Conservation (phyloP, 2,113 vertebrate species). For the Chunga burmeisteri region DNA sequence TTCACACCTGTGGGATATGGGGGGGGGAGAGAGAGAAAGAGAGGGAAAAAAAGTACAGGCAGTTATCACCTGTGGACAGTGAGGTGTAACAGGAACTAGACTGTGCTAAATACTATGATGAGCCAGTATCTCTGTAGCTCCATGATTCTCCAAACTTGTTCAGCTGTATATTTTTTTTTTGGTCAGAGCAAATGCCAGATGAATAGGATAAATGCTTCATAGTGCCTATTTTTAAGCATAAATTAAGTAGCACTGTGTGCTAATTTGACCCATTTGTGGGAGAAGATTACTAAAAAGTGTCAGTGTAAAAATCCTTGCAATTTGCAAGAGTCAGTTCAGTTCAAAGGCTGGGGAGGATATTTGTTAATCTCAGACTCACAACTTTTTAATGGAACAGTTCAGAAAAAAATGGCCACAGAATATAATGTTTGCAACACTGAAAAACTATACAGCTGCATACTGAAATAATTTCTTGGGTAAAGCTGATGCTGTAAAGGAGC, state of each 20-base stretch:
- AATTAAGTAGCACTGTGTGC: background rate
- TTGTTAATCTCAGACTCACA: background rate
- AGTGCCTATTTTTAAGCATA: background rate
- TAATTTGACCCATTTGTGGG: background rate
- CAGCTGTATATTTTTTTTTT: background rate
- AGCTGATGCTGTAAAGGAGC: background rate
- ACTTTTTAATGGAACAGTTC: background rate
- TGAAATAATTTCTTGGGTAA: background rate
- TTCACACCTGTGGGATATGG: background rate
- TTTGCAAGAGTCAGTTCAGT: background rate
- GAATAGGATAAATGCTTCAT: background rate
- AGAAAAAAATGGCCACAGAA: background rate
- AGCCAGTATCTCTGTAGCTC: background rate
- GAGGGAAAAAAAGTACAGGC: too few relatives aligned
- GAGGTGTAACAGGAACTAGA: background rate
- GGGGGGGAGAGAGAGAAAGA: rapidly evolving
- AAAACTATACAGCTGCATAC: background rate
- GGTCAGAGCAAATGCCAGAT: background rate
- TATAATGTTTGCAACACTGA: background rate
- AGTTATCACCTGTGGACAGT: background rate
- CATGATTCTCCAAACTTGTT: background rate
- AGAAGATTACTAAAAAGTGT: background rate
- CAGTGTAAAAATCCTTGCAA: background rate
- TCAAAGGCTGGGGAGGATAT: background rate
- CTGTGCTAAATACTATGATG: background rate